Evolutionary conservation across 2,113 vertebrate species (phyloP).

Genomic region (Halichoerus grypus): DNA sequence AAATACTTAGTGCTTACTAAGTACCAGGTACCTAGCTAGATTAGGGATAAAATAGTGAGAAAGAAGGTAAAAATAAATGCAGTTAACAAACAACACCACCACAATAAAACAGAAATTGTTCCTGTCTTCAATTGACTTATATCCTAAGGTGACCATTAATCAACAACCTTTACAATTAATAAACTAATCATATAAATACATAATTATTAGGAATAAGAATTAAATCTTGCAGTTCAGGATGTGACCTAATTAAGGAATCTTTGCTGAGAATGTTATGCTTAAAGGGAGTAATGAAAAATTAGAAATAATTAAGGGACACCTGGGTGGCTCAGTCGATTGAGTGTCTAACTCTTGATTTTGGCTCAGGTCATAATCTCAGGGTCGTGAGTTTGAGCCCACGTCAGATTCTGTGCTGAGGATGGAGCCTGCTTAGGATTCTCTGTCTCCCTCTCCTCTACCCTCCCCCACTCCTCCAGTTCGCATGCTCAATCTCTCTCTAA

Average conservation of each 20-base stretch:
- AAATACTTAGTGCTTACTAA: neutral
- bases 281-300: neutral
- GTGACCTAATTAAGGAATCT: neutral
- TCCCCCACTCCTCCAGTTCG: neutral
- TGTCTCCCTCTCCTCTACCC: neutral
- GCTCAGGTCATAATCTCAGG: neutral
- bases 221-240: neutral
- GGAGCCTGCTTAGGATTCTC: neutral
- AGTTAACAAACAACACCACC: neutral
- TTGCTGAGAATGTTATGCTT: neutral
- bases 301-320: neutral
- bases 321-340: neutral
- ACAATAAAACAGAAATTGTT: neutral
- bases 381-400: neutral
- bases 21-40: neutral
- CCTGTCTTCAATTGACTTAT: neutral
- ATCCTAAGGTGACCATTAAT: neutral
- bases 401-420: neutral
- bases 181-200: neutral
- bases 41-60: neutral
- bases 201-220: neutral
- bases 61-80: neutral
- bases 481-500: neutral
- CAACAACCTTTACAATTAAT: neutral
- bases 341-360: neutral